A percentile compares a stretch with the other conserved stretches of the same genome.
Conservation (phyloP, 2,113 vertebrate species). For the Caranx melampygus region DNA sequence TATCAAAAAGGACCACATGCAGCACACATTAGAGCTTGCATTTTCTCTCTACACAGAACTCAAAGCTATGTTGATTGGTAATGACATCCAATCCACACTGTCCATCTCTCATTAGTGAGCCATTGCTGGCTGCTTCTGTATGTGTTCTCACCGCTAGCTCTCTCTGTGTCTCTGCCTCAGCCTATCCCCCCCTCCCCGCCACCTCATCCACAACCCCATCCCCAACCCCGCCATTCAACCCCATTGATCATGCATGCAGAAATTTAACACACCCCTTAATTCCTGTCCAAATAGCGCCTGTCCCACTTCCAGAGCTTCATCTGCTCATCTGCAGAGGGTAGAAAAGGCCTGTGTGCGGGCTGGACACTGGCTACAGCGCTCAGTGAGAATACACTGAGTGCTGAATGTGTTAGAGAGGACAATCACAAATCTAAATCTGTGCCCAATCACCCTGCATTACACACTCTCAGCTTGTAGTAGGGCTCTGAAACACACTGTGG, state of each 20-base stretch:
- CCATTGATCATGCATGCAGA: conserved; percentile 88
- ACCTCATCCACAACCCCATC: background rate
- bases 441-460: conserved; percentile 22
- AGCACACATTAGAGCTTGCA: conserved; percentile 62
- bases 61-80: conserved; percentile 78
- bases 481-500: conserved; percentile 11
- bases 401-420: conserved; percentile 40
- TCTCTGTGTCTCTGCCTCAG: conserved; percentile 52
- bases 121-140: conserved; percentile 60
- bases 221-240: conserved; percentile 71
- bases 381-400: conserved; percentile 18
- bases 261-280: conserved; percentile 83
- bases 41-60: conserved; percentile 63
- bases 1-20: conserved; percentile 77
- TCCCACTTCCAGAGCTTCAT: conserved; percentile 75
- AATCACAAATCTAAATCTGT: conserved; percentile 40
- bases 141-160: conserved; percentile 52
- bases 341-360: conserved; percentile 47
- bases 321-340: conserved; percentile 59
- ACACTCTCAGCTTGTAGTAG: conserved; percentile 1
- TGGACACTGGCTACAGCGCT: conserved; percentile 42
- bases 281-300: conserved; percentile 79
- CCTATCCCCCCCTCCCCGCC: conserved; percentile 1
- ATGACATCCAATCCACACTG: conserved; percentile 75
- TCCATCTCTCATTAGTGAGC: conserved; percentile 77